These are phyloP conservation scores for Miichthys miiuy DNA, from an alignment of 2,797 vertebrate species.

Conservation along the genomic window DNA sequence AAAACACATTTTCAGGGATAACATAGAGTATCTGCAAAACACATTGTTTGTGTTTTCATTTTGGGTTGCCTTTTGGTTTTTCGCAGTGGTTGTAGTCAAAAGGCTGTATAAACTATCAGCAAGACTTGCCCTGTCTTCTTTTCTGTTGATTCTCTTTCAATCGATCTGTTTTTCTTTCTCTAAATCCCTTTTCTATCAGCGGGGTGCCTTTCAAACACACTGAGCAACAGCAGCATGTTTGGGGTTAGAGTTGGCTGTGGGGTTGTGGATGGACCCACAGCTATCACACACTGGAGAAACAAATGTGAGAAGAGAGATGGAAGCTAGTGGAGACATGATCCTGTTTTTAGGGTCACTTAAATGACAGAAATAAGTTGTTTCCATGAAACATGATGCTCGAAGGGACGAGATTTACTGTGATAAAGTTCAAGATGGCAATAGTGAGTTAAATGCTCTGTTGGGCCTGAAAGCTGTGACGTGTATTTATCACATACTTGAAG, in stretches of 20 bases:
- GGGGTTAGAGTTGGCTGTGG: slow-evolving; percentile 13
- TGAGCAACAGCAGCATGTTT: slow-evolving; percentile 37
- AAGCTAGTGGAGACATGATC: neutral
- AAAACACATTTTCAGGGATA: slow-evolving; percentile 18
- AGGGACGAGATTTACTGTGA: neutral
- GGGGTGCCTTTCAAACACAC: slow-evolving; percentile 37
- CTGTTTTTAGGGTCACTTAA: slow-evolving; percentile 14
- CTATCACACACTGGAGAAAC: neutral
- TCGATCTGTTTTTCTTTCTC: slow-evolving; percentile 55
- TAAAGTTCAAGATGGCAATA: neutral
- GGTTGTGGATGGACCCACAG: neutral
- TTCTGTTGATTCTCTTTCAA: slow-evolving; percentile 32
- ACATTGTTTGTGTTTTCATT: slow-evolving; percentile 28
- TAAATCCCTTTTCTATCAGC: slow-evolving; percentile 29
- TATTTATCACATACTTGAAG: slow-evolving; percentile 5
- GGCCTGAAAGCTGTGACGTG: neutral
- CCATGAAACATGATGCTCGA: neutral
- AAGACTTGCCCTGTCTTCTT: slow-evolving; percentile 34
- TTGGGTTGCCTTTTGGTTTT: slow-evolving; percentile 13
- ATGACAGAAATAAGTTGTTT: neutral
- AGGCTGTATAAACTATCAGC: slow-evolving; percentile 33
- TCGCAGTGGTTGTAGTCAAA: slow-evolving; percentile 25
- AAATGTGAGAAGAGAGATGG: neutral
- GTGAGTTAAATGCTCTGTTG: neutral
- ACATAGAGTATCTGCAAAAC: neutral